phyloP scores from a whole-genome alignment of 1,140 invertebrate species.

The Idris sp. region DNA sequence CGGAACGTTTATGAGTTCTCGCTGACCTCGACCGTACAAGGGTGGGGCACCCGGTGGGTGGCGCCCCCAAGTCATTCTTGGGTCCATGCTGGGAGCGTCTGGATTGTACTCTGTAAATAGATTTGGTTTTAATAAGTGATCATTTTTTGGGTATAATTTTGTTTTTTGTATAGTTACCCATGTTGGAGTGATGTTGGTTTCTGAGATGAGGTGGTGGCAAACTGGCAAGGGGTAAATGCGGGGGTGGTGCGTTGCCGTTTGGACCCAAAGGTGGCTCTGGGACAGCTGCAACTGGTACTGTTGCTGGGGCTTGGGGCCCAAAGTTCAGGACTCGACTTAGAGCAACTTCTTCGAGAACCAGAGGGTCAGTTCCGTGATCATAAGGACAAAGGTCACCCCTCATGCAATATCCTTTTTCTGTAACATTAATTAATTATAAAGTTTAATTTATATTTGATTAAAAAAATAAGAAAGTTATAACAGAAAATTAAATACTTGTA shows the following conservation, averaged over 20 bases:
- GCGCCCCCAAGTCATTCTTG: conserved; percentile 77
- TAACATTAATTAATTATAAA: conserved; percentile 28
- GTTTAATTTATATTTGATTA: neutral
- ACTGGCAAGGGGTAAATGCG: conserved; percentile 77
- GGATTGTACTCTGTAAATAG: conserved; percentile 93
- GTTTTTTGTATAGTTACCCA: conserved; percentile 68
- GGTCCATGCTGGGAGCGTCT: conserved; percentile 87
- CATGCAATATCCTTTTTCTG: conserved; percentile 97
- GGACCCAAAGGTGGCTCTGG: conserved; percentile 72
- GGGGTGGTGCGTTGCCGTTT: conserved; percentile 77
- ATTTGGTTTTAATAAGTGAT: too few relatives aligned
- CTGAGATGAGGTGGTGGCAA: conserved; percentile 78
- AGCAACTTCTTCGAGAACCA: conserved; percentile 92
- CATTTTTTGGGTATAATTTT: too few relatives aligned
- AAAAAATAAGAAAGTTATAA: neutral
- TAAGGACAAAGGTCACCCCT: conserved; percentile 95
- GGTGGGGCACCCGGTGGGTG: conserved; percentile 67
- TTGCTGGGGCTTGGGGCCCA: conserved; percentile 77
- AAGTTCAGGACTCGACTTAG: conserved; percentile 80
- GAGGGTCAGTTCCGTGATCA: conserved; percentile 96
- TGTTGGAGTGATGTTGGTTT: conserved; percentile 76
- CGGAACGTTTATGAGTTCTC: conserved; percentile 83
- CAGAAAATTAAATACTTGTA: too few relatives aligned
- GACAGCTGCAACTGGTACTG: conserved; percentile 71
- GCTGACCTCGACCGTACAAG: conserved; percentile 77